Base-by-base conservation (phyloP, 2,888 invertebrate genomes). In the Thymelicus sylvestris region DNA sequence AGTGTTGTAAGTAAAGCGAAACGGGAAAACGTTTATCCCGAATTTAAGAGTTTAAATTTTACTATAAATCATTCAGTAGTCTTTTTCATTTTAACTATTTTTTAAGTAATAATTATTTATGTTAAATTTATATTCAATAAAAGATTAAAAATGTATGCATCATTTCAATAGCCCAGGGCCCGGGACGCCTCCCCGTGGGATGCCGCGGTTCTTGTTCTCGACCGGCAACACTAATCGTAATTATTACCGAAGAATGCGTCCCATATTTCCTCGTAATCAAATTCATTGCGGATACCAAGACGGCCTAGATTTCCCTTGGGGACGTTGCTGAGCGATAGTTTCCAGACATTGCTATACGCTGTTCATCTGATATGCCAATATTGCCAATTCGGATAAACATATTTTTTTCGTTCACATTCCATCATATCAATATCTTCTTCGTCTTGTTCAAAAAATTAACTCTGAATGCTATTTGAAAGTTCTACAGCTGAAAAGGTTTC, bases 261-360 rank as follows among this genome's bases (percentile, higher is more conserved):
- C 55, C 55, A 48, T 59, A 69, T 69, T 63, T 68, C 55, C 44
- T 7, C 38, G 69, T 69, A 69, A 69, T 59, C 57, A 69, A 69
- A 64, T 61, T 55, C 63, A 69, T 69, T 48, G 63, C 57, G 69
- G 57, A 57, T 63, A 57, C 63, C 62, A 55, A 62, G 67, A 52
- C 68, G 68, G 47, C 52, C 47, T 63, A 64, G 69, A 69, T 69
- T 64, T 69, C 69, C 64, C 64, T 8, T 3, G 69, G 41, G 69
- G 59, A 2, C 50, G 39, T 39, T 50, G 57, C 63, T 63, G 68
- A 63, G 19, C 68, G 57, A 68, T 63, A 63, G 68, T 63, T 63
- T 47, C 63, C 31, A 67, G 31, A 63, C 63, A 31, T 63, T 68
- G 57, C 47, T 38, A 68, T 15, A 68, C 62, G 55, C 55, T 52